phyloP scores from a whole-genome alignment of 2,888 invertebrate genomes.

The Phalera bucephala region DNA sequence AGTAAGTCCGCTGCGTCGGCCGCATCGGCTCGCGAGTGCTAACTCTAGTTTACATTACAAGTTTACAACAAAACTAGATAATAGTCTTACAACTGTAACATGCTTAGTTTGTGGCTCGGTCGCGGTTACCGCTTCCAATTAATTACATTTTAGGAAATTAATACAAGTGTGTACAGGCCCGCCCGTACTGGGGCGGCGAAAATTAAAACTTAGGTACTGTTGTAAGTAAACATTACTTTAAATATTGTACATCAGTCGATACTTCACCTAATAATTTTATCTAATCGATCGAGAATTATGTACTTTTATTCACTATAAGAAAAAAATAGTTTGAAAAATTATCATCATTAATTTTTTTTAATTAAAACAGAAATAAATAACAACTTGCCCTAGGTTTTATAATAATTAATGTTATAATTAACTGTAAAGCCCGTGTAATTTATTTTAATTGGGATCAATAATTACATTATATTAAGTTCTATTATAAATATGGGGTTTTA shows the following conservation, averaged over 20 bases:
- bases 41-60: slow-evolving; percentile 71
- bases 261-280: slow-evolving; percentile 79
- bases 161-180: slow-evolving; percentile 73
- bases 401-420: slow-evolving; percentile 82
- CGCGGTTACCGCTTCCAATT: slow-evolving; percentile 71
- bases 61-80: slow-evolving; percentile 79
- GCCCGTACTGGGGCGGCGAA: slow-evolving; percentile 55
- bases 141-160: slow-evolving; percentile 79
- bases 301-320: slow-evolving; percentile 75
- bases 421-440: slow-evolving; percentile 81
- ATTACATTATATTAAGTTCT: slow-evolving; percentile 77
- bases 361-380: slow-evolving; percentile 85
- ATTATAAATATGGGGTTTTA: slow-evolving; percentile 81
- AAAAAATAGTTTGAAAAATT: slow-evolving; percentile 78
- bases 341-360: slow-evolving; percentile 70
- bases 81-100: slow-evolving; percentile 80
- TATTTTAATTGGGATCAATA: slow-evolving; percentile 72
- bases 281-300: slow-evolving; percentile 79
- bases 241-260: slow-evolving; percentile 81
- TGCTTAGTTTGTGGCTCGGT: slow-evolving; percentile 70
- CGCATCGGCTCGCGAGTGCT: slow-evolving; percentile 59
- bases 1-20: slow-evolving; percentile 50
- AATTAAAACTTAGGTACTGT: slow-evolving; percentile 72
- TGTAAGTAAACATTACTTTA: slow-evolving; percentile 78
- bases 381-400: slow-evolving; percentile 83